A percentile compares a stretch with the other conserved stretches of the same genome.
phyloP scores from a whole-genome alignment of 1,140 invertebrate genomes.

The Hetaerina americana region DNA sequence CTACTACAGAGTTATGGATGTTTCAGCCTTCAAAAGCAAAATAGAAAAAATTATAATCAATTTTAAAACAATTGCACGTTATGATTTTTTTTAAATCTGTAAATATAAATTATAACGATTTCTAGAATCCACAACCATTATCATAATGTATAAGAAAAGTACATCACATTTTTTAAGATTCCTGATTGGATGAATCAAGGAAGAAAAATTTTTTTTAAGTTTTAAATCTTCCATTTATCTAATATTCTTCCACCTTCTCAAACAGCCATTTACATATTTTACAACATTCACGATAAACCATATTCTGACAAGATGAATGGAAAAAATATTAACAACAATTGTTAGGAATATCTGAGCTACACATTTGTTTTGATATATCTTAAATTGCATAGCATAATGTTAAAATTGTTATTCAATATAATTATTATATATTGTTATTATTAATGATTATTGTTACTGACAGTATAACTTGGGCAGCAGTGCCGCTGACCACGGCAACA shows the following conservation, averaged over 20 bases:
- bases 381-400: background rate
- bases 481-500: background rate
- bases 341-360: slow-evolving; percentile 4
- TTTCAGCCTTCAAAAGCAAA: background rate
- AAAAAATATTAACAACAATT: slow-evolving; percentile 3
- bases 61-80: background rate
- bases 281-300: slow-evolving; percentile 6
- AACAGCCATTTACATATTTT: slow-evolving; percentile 5
- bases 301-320: background rate
- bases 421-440: background rate
- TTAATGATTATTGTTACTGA: slow-evolving; percentile 6
- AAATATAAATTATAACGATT: background rate
- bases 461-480: background rate
- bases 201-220: background rate
- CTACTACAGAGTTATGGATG: background rate
- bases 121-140: background rate
- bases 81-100: background rate
- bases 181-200: background rate
- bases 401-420: slow-evolving; percentile 1
- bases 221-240: background rate
- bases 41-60: background rate
- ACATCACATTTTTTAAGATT: slow-evolving; percentile 1
- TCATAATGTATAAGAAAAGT: background rate
- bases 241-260: background rate
- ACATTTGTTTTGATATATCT: slow-evolving; percentile 1